Percentiles rank a stretch among this genome's conserved stretches.
phyloP scores from a whole-genome alignment of 1,140 invertebrate species.

The Pygmarrhopalites habei region DNA sequence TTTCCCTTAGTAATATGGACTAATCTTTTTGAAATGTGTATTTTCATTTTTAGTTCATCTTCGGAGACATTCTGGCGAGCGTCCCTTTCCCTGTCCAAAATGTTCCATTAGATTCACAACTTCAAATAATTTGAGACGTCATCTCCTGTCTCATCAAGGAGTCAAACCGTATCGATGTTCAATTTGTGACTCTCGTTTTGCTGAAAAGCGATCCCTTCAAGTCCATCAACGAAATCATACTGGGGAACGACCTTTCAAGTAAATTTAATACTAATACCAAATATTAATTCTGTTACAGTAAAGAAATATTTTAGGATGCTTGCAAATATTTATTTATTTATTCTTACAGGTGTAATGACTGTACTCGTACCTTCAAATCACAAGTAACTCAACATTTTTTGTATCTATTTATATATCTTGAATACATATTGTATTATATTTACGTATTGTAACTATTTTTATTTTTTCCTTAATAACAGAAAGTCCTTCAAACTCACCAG shows the following conservation, averaged over 20 bases:
- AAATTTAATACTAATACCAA: too few relatives aligned
- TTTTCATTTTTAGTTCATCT: slow-evolving; percentile 43
- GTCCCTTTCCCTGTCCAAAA: slow-evolving; percentile 40
- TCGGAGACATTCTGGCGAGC: slow-evolving; percentile 41
- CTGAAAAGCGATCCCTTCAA: slow-evolving; percentile 46
- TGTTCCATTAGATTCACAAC: slow-evolving; percentile 40
- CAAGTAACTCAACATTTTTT: too few relatives aligned
- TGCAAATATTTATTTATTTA: slow-evolving; percentile 1
- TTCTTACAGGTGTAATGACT: slow-evolving; percentile 43
- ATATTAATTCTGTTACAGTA: neutral
- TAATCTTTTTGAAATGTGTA: neutral
- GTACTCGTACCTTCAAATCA: slow-evolving; percentile 44
- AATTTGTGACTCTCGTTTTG: slow-evolving; percentile 40
- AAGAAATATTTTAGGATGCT: slow-evolving; percentile 21
- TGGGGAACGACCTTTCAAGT: slow-evolving; percentile 44
- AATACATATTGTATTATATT: too few relatives aligned
- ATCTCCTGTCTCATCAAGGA: slow-evolving; percentile 41
- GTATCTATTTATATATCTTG: too few relatives aligned
- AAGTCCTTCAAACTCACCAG: slow-evolving; percentile 46
- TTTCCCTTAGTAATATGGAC: neutral
- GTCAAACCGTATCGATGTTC: slow-evolving; percentile 42
- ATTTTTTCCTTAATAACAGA: too few relatives aligned
- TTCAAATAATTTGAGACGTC: slow-evolving; percentile 41
- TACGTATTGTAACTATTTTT: too few relatives aligned
- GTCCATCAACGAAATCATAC: slow-evolving; percentile 46